Evolutionary conservation across 2,797 vertebrate species (phyloP).

Genomic region (Diceros bicornis): DNA sequence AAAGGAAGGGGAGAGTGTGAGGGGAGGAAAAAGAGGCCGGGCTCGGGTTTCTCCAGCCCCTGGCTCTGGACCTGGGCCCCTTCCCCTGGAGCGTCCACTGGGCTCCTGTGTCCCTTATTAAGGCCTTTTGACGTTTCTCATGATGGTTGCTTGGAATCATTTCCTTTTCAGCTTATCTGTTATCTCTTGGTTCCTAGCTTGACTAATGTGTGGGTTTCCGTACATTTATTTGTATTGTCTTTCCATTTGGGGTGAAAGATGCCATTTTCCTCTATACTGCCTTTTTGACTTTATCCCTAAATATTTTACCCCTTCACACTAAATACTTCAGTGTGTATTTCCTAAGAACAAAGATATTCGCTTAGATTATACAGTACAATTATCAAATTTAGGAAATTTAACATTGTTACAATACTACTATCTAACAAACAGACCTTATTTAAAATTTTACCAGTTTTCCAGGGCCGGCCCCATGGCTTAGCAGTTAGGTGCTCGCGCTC

Average conservation of each 20-base stretch:
- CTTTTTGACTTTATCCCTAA: neutral
- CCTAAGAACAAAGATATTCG: neutral
- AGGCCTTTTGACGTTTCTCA: neutral
- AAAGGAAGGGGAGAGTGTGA: neutral
- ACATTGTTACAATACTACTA: neutral
- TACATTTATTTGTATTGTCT: neutral
- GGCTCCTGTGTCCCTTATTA: neutral
- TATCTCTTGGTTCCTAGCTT: neutral
- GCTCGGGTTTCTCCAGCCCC: neutral
- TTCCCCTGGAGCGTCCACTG: no score
- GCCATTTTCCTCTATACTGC: neutral
- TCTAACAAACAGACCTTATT: neutral
- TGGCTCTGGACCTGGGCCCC: neutral
- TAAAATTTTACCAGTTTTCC: neutral
- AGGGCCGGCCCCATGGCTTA: no score
- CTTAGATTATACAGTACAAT: neutral
- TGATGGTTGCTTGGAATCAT: neutral
- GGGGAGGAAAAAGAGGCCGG: neutral
- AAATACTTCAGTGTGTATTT: neutral
- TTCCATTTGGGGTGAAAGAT: constrained; percentile 7
- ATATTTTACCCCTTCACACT: neutral
- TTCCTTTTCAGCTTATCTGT: neutral
- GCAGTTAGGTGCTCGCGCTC: no score
- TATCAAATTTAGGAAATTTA: neutral
- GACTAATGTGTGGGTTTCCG: neutral